Evolutionary conservation across 1,140 invertebrate genomes (phyloP), one percentile per base, ranked within the genome.

Genomic region (Brachionus angularis): DNA sequence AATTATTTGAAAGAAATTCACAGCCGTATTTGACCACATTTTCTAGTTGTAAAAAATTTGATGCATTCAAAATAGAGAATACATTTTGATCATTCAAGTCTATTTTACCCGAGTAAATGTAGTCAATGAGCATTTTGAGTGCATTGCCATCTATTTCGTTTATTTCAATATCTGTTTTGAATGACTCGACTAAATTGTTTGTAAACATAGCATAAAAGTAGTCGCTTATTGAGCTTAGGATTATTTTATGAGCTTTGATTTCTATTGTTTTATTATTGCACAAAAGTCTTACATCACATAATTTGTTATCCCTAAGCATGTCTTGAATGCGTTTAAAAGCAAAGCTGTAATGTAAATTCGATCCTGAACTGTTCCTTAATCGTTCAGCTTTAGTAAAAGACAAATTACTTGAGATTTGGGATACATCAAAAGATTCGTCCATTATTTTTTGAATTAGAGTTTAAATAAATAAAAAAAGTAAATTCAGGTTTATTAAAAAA

Each of bases 161-260:
- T 75, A 95, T 82, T 72, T 87, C 88, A 31, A 96, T 87, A 84
- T 93, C 90, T 73, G 86, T 85, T 79, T 91, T 87, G 64, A 85
- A 86, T 16, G 91, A 86, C 84, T 95, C 92, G 75, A 87, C 83
- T 52, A 95, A 80, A 73, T 88, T 87, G 74, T 88, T 89, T 29
- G 90, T 93, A 78, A 96, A 96, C 91, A 95, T 94, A 50, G 91
- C 91, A 61, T 89, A 87, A 84, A 96, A 96, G 81, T 94, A 96
- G 82, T 92, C 90, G 75, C 90, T 93, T 49, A 89, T 89, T 69
- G 91, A 89, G 76, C 89, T 89, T 47, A 95, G 84, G 67, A 95
- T 89, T 69, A 94, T 76, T 62, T 86, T 82, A 79, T 88, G 87
- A 29, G 86, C 86, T 23, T 84, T 80, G 64, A 88, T 84, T 46